A percentile compares a stretch with the other conserved stretches of the same genome.
Evolutionary conservation across 2,113 vertebrate genomes (phyloP).

Genomic region (Colaptes auratus): DNA sequence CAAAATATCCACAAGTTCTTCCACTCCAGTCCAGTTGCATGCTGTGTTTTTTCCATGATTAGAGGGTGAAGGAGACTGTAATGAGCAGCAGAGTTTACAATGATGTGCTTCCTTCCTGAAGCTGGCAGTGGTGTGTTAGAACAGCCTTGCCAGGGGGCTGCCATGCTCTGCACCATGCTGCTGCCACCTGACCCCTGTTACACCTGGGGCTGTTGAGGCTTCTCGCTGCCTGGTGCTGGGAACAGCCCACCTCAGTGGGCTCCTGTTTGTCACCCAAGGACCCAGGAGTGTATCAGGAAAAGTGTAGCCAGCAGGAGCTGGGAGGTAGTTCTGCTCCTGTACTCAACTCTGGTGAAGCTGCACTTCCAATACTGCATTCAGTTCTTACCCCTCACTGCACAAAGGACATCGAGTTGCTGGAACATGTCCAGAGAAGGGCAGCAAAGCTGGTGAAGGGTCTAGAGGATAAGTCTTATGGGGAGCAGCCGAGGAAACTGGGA

Average conservation of each 20-base stretch:
- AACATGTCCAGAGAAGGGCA: too few species aligned
- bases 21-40: not conserved
- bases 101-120: not conserved
- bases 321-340: too few species aligned
- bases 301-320: too few species aligned
- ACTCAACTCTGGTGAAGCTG: too few species aligned
- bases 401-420: too few species aligned
- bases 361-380: too few species aligned
- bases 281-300: too few species aligned
- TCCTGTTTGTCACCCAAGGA: not conserved
- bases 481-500: too few species aligned
- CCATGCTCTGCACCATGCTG: not conserved
- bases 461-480: too few species aligned
- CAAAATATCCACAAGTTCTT: not conserved
- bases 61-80: not conserved
- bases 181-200: too few species aligned
- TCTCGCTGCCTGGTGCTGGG: not conserved
- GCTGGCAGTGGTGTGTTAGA: not conserved
- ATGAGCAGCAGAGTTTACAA: not conserved
- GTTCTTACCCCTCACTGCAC: too few species aligned
- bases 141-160: not conserved
- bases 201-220: not conserved
- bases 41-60: not conserved
- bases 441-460: too few species aligned
- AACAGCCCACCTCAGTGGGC: not conserved